Conservation (phyloP, 2,888 invertebrate species). For the Phengaris arion region DNA sequence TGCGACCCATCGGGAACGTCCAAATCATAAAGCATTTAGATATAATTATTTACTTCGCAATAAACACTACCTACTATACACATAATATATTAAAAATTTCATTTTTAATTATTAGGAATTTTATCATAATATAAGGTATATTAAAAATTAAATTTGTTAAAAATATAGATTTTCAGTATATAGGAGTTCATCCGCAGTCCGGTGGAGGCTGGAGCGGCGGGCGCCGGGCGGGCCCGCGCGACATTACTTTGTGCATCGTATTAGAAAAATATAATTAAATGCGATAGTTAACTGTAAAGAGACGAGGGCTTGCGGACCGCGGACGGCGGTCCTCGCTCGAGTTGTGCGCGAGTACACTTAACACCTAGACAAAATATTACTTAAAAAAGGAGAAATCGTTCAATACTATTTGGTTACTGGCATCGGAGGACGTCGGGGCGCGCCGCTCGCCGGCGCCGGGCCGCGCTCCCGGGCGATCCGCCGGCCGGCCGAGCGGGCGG, state of each 20-base stretch:
- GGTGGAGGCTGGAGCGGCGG: conserved; percentile 44
- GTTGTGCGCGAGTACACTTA: conserved; percentile 72
- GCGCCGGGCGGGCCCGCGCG: conserved; percentile 43
- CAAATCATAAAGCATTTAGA: conserved; percentile 60
- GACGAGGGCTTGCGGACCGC: conserved; percentile 47
- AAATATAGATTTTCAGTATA: conserved; percentile 71
- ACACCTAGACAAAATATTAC: conserved; percentile 62
- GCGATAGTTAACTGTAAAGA: conserved; percentile 59
- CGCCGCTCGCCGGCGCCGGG: conserved; percentile 51
- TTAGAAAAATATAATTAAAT: conserved; percentile 65
- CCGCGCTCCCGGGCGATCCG: conserved; percentile 26
- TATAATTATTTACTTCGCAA: conserved; percentile 60
- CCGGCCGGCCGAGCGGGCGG: conserved; percentile 32
- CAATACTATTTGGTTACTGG: conserved; percentile 74
- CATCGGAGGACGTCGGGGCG: conserved; percentile 60
- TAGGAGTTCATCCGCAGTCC: conserved; percentile 62
- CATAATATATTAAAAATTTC: conserved; percentile 72
- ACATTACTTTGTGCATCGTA: conserved; percentile 54
- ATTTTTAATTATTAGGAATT: conserved; percentile 75
- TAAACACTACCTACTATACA: conserved; percentile 73
- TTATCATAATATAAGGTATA: conserved; percentile 68
- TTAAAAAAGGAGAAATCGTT: conserved; percentile 66
- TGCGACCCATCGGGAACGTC: conserved; percentile 62
- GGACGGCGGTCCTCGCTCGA: conserved; percentile 38
- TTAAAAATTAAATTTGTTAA: conserved; percentile 73